Conservation (phyloP, 2,113 vertebrate genomes). For the Cettia cetti region DNA sequence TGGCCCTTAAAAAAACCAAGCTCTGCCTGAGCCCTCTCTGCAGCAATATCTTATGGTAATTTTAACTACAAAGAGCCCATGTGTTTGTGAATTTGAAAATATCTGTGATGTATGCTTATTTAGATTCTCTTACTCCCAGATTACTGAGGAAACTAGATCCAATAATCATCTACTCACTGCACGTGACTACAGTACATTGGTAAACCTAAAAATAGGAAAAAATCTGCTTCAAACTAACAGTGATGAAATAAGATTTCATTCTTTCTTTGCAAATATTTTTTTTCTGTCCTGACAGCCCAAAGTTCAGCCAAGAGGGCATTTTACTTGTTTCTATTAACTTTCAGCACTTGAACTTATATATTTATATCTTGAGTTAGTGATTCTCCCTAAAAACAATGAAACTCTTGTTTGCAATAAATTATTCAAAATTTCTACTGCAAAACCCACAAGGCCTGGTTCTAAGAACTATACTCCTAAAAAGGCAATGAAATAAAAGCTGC, state of each 20-base stretch:
- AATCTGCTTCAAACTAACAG: neutral
- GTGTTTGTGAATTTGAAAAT: neutral
- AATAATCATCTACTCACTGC: neutral
- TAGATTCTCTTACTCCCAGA: neutral
- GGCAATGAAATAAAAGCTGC: neutral
- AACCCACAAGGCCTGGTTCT: neutral
- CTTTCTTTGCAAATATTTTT: neutral
- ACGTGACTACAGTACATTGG: neutral
- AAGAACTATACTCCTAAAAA: neutral
- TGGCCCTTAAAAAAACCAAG: neutral
- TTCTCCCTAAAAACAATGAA: neutral
- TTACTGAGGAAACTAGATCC: neutral
- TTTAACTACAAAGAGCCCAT: neutral
- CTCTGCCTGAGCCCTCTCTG: neutral
- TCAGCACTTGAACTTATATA: neutral
- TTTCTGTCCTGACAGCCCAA: neutral
- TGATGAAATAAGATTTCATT: neutral
- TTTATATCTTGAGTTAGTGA: neutral
- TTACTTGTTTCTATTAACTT: neutral
- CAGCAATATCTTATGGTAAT: neutral
- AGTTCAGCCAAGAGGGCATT: neutral
- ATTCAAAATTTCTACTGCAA: neutral
- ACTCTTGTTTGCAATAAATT: neutral
- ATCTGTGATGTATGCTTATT: neutral
- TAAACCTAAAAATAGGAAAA: neutral